Base-by-base conservation (phyloP, 1,140 invertebrate genomes). In the Drosophila grimshawi region DNA sequence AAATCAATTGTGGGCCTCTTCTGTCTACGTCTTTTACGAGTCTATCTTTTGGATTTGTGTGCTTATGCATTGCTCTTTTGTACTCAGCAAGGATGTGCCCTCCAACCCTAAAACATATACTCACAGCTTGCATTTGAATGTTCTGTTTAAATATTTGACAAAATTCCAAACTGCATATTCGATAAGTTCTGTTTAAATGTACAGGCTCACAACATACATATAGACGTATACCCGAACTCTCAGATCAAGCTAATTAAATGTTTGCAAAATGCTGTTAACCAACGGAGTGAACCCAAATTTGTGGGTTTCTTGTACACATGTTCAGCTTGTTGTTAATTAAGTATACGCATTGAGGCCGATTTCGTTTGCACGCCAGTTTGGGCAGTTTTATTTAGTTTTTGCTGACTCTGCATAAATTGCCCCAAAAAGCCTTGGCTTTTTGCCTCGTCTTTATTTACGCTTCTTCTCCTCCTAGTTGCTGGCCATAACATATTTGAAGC, bases 331-430 rank as follows among this genome's bases (percentile, higher is more conserved):
- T 75, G 80, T 83, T 88, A 88, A 88, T 88, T 88, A 89, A 88
- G 83, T 83, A 86, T 77, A 88, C 83, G 76, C 80, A 83, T 53
- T 64, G 69, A 56, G 48, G 66, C 53, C 85, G 10, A 8, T 41
- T 10, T n/a, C 2, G 7, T 80, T 52, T 37, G 30, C 35, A 43
- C 39, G 56, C 60, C 76, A 88, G 68, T 77, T 86, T 88, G 59
- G 45, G 35, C 76, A 63, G 64, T 33, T 39, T 64, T 57, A 80
- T 66, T 72, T 70, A 77, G 76, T 72, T 78, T 65, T 78, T 75
- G 77, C 85, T 89, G 80, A 89, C 85, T 89, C 83, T 80, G 80
- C 83, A 89, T 89, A 89, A 80, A 85, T 72, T 89, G 60, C 73
- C 53, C 3, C 39, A 43, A 62, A 55, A 33, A 65, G 66, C 79